phyloP scores from a whole-genome alignment of 2,888 invertebrate genomes.

The Perdita meconis region DNA sequence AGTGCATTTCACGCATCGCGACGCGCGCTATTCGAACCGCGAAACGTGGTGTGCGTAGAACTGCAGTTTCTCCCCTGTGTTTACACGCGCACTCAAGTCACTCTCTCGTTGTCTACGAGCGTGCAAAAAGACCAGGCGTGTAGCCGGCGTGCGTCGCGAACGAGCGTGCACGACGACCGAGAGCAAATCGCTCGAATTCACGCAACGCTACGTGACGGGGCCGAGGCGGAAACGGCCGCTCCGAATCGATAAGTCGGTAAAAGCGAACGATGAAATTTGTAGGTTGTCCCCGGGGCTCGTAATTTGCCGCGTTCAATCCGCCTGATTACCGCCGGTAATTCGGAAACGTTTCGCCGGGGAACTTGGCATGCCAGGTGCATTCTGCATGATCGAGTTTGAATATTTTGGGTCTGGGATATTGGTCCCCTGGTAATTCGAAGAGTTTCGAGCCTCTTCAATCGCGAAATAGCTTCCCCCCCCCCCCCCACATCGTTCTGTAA shows the following conservation, averaged over 20 bases:
- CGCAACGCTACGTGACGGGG: conserved; percentile 50
- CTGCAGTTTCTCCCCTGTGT: conserved; percentile 17
- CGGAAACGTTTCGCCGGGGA: conserved; percentile 3
- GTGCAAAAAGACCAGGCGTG: conserved; percentile 46
- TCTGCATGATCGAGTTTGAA: neutral
- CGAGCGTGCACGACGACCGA: conserved; percentile 24
- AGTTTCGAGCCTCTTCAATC: neutral
- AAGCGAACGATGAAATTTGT: conserved; percentile 44
- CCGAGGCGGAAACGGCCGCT: conserved; percentile 22
- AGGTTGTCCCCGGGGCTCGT: conserved; percentile 11
- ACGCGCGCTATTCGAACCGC: conserved; percentile 48
- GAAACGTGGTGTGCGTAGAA: conserved; percentile 39
- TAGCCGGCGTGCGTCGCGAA: conserved; percentile 8
- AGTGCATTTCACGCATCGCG: conserved; percentile 50
- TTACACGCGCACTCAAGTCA: conserved; percentile 16
- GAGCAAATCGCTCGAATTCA: conserved; percentile 55
- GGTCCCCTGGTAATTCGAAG: conserved; percentile 8
- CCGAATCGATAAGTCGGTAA: conserved; percentile 47
- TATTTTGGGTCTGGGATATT: conserved; percentile 12
- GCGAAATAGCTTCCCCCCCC: conserved; percentile 1
- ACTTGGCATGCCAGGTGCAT: neutral
- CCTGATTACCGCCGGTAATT: conserved; percentile 17
- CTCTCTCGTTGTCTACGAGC: conserved; percentile 8
- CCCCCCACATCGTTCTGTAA: neutral
- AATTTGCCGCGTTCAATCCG: conserved; percentile 16